Conservation (phyloP, 2,888 invertebrate genomes). For the Cryptosula pallasiana region DNA sequence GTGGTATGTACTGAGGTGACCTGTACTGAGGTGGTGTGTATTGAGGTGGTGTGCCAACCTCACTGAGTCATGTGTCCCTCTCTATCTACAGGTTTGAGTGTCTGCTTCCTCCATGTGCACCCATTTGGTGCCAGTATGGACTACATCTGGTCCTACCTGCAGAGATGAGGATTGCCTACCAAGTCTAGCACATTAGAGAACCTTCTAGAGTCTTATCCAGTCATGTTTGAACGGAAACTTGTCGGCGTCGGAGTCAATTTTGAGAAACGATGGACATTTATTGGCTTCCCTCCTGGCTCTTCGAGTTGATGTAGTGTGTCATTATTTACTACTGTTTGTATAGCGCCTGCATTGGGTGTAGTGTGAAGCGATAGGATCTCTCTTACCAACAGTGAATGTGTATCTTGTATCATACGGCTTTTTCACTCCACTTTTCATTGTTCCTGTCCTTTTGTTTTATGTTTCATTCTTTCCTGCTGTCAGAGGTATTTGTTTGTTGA, state of each 20-base stretch:
- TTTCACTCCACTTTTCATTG: too few species aligned
- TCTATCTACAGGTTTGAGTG: conserved; percentile 62
- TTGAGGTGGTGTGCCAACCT: too few species aligned
- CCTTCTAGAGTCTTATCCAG: conserved; percentile 69
- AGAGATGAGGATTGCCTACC: conserved; percentile 69
- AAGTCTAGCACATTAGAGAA: conserved; percentile 61
- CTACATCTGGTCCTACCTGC: conserved; percentile 84
- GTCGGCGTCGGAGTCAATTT: conserved; percentile 79
- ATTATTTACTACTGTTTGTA: too few species aligned
- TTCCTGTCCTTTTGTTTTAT: neutral
- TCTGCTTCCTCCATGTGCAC: conserved; percentile 85
- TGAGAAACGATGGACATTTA: conserved; percentile 80
- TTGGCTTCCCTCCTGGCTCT: conserved; percentile 57
- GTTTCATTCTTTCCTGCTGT: neutral
- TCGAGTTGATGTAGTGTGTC: neutral
- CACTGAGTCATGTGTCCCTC: conserved; percentile 16
- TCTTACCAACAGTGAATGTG: too few species aligned
- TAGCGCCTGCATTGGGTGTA: too few species aligned
- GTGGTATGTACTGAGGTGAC: too few species aligned
- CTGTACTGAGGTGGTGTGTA: too few species aligned
- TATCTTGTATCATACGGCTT: too few species aligned
- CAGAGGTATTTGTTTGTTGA: neutral
- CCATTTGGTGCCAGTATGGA: conserved; percentile 86
- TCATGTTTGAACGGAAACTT: conserved; percentile 73
- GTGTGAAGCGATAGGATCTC: too few species aligned